phyloP scores from a whole-genome alignment of 2,888 invertebrate species.

The Anorthoa munda region DNA sequence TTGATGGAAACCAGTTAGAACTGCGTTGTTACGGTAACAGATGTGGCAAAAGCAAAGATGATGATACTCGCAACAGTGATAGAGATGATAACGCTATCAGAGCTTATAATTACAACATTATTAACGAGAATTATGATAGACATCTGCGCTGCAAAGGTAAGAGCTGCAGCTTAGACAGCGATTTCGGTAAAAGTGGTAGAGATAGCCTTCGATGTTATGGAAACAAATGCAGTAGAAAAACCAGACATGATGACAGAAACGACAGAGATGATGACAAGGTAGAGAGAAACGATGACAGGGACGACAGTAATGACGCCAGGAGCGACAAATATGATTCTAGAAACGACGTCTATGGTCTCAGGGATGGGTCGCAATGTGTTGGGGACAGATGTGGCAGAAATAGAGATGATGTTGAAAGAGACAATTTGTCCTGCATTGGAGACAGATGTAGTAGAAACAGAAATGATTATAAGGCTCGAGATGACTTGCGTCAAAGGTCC shows the following conservation, averaged over 20 bases:
- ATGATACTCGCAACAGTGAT: neutral
- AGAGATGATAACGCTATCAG: constrained; percentile 3
- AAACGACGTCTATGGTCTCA: neutral
- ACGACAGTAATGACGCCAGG: neutral
- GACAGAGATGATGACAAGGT: neutral
- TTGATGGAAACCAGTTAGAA: neutral
- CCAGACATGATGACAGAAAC: neutral
- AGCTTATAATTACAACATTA: constrained; percentile 28
- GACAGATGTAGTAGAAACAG: constrained; percentile 10
- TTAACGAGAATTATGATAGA: constrained; percentile 11
- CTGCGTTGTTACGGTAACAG: constrained; percentile 1
- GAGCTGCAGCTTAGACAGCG: constrained; percentile 4
- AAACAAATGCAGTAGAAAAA: constrained; percentile 20
- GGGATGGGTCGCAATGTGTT: neutral
- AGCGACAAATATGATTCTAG: neutral
- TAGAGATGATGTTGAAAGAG: neutral
- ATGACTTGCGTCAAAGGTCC: neutral
- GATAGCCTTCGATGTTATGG: constrained; percentile 17
- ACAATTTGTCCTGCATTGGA: constrained; percentile 9
- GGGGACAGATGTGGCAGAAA: constrained; percentile 21
- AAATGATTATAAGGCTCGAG: neutral
- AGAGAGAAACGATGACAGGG: neutral
- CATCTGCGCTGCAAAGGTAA: constrained; percentile 25
- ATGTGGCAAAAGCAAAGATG: constrained; percentile 3
- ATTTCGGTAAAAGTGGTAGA: neutral